Evolutionary conservation across 2,113 vertebrate genomes (phyloP).

Genomic region (Climacteris rufus): DNA sequence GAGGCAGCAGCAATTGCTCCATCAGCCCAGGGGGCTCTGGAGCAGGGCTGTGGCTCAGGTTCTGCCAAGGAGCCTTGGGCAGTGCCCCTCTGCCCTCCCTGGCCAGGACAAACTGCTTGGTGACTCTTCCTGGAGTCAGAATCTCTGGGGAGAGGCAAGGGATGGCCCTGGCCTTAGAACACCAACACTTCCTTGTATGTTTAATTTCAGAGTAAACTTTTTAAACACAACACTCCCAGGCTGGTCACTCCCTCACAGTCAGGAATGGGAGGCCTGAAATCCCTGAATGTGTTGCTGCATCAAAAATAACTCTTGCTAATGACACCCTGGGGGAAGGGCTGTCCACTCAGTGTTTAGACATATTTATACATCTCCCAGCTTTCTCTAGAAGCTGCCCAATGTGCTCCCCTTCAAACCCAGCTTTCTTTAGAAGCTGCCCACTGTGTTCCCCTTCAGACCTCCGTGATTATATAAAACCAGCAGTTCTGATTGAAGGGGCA

Average conservation of each 20-base stretch:
- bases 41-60: not conserved
- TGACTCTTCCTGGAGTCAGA: not conserved
- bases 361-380: not conserved
- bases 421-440: not conserved
- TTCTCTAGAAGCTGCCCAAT: not conserved
- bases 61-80: not conserved
- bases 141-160: not conserved
- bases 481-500: not conserved
- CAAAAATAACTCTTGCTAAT: not conserved
- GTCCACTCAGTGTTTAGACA: not conserved
- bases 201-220: not conserved
- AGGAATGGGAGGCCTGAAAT: not conserved
- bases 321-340: not conserved
- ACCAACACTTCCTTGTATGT: not conserved
- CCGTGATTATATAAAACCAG: not conserved
- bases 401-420: not conserved
- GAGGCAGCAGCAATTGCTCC: not conserved
- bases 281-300: fast-evolving
- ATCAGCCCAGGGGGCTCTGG: not conserved
- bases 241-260: not conserved
- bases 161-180: not conserved
- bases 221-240: not conserved
- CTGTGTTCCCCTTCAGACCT: not conserved
- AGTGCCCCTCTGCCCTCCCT: not conserved
- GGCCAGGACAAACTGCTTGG: not conserved